Percentiles rank a stretch among this genome's conserved stretches.
Evolutionary conservation across 2,888 invertebrate genomes (phyloP).

Genomic region (Noctua fimbriata): DNA sequence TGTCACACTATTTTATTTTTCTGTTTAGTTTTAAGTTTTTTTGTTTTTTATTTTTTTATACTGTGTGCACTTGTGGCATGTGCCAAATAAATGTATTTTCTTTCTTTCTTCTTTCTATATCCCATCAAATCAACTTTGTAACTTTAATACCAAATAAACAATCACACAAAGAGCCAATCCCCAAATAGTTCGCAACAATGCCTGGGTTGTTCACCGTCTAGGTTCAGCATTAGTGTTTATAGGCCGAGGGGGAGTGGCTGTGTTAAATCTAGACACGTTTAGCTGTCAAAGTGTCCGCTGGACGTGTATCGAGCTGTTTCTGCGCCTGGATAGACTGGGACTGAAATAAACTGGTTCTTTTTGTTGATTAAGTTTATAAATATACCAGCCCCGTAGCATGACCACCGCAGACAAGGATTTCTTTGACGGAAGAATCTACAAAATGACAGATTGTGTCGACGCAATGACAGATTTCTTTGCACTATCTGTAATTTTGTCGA

Average conservation of each 20-base stretch:
- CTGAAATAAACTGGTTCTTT: background rate
- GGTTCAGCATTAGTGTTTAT: slow-evolving; percentile 42
- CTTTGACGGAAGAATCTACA: no score
- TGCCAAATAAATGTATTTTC: no score
- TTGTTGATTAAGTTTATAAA: background rate
- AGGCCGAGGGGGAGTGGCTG: slow-evolving; percentile 44
- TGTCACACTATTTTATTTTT: no score
- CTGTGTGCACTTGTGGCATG: no score
- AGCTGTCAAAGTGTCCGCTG: slow-evolving; percentile 30
- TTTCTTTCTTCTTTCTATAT: no score
- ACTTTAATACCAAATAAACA: background rate
- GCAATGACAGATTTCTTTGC: no score
- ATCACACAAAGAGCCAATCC: slow-evolving; percentile 3
- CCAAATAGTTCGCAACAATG: slow-evolving; percentile 19
- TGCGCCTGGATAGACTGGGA: background rate
- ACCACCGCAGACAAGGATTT: no score
- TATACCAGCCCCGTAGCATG: no score
- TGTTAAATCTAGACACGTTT: slow-evolving; percentile 35
- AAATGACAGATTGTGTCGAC: no score
- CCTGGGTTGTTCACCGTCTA: slow-evolving; percentile 56
- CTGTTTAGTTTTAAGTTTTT: no score
- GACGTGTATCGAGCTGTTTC: slow-evolving; percentile 7
- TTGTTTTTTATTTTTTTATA: no score
- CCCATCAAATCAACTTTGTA: background rate
- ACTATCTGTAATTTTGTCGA: no score